A percentile compares a stretch with the other conserved stretches of the same genome.
Conservation (phyloP, 2,113 vertebrate species). For the mouse (Mus musculus) region DNA sequence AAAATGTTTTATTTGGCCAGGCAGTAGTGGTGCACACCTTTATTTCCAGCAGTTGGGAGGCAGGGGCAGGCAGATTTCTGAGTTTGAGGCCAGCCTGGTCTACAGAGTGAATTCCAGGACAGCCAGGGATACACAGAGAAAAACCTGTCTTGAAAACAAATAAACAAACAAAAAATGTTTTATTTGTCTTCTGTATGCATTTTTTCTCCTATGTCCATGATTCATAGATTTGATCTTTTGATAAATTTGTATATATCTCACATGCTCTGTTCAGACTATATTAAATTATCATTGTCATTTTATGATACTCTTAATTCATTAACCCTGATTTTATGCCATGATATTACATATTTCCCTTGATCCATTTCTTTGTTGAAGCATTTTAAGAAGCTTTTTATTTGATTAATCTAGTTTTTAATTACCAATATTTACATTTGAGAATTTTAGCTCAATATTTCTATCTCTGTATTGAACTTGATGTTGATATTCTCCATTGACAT, state of each 20-base stretch:
- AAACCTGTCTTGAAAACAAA: too few species aligned
- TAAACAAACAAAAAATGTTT: too few species aligned
- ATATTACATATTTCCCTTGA: not conserved
- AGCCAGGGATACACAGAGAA: too few species aligned
- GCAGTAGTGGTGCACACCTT: too few species aligned
- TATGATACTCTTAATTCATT: not conserved
- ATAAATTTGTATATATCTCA: not conserved
- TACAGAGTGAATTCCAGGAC: too few species aligned
- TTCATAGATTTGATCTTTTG: not conserved
- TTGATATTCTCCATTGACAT: not conserved
- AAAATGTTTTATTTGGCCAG: not conserved
- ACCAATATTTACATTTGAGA: not conserved
- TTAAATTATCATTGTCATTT: not conserved
- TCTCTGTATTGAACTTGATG: not conserved
- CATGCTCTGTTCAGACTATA: not conserved
- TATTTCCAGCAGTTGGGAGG: too few species aligned
- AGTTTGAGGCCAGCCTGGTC: too few species aligned
- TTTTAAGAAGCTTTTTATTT: not conserved
- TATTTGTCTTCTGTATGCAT: not conserved
- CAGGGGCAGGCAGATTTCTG: too few species aligned
- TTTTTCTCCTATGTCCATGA: not conserved
- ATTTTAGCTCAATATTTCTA: not conserved
- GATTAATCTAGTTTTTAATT: not conserved
- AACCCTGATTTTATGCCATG: not conserved
- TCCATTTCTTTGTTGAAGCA: not conserved